Evolutionary conservation across 2,797 vertebrate species (phyloP).

Genomic region (Aulostomus chinensis): DNA sequence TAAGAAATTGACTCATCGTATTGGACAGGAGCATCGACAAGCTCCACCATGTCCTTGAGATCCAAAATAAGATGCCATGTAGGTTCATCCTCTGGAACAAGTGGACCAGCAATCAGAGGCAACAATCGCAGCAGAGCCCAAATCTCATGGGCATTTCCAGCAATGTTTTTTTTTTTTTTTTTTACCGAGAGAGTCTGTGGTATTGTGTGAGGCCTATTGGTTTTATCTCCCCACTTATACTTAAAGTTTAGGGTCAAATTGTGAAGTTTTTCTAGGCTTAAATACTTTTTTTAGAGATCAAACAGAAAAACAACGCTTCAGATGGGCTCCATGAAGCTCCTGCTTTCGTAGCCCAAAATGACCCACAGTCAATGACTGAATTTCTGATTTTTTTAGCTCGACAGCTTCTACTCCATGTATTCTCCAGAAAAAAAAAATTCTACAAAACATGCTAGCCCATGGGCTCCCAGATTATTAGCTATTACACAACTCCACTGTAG

Average conservation of each 20-base stretch:
- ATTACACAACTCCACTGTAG: not conserved
- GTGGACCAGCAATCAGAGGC: too few relatives aligned
- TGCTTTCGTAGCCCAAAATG: not conserved
- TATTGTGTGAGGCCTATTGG: constrained; percentile 4
- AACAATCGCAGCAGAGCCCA: constrained; percentile 14
- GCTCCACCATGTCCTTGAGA: constrained; percentile 13
- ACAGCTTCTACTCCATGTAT: constrained; percentile 6
- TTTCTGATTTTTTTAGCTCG: constrained; percentile 4
- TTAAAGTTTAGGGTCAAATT: constrained; percentile 6
- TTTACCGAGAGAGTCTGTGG: constrained; percentile 6
- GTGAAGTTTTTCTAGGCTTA: constrained; percentile 13
- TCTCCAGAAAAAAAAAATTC: constrained; percentile 1
- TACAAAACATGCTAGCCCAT: not conserved
- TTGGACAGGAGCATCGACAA: not conserved
- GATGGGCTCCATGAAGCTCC: not conserved
- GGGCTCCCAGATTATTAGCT: constrained; percentile 4
- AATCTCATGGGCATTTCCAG: constrained; percentile 9
- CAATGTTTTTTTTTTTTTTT: constrained; percentile 18
- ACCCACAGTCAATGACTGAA: not conserved
- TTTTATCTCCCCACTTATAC: constrained; percentile 14
- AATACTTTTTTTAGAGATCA: constrained; percentile 21
- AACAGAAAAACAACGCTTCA: constrained; percentile 14
- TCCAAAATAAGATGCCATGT: constrained; percentile 21
- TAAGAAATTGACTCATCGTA: not conserved
- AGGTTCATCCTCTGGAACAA: constrained; percentile 23